Percentiles rank a stretch among this genome's conserved stretches.
Evolutionary conservation across 2,113 vertebrate species (phyloP).

Genomic region (Siniperca chuatsi): DNA sequence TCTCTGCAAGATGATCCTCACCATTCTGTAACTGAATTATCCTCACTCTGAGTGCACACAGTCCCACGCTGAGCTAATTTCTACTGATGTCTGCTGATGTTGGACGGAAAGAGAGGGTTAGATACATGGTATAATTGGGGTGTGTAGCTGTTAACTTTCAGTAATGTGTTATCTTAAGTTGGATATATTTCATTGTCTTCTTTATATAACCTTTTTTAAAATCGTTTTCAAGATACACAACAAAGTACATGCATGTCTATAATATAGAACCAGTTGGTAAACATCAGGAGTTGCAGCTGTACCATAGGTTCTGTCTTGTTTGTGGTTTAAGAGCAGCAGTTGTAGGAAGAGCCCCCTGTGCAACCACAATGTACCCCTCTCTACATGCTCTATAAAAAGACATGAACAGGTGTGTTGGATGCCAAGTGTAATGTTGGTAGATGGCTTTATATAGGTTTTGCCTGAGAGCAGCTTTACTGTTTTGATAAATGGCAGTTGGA

Average conservation of each 20-base stretch:
- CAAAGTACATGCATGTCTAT: neutral
- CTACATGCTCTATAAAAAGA: constrained; percentile 74
- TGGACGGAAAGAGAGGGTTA: neutral
- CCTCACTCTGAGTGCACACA: neutral
- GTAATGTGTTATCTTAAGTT: neutral
- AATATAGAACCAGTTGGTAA: neutral
- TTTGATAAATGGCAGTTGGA: constrained; percentile 59
- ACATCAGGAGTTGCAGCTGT: neutral
- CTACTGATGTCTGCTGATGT: constrained; percentile 24
- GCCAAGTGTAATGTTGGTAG: constrained; percentile 53
- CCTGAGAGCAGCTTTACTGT: constrained; percentile 56
- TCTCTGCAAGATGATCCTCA: constrained; percentile 6
- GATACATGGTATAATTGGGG: neutral
- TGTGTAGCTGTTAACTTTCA: neutral
- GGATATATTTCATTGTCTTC: neutral
- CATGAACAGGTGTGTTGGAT: constrained; percentile 72
- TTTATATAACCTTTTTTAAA: neutral
- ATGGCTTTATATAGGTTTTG: constrained; percentile 76
- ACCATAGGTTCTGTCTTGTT: neutral
- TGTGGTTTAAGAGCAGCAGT: constrained; percentile 34
- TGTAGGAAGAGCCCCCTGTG: constrained; percentile 19
- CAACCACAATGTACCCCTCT: constrained; percentile 7
- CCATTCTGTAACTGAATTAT: neutral
- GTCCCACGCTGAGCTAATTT: neutral
- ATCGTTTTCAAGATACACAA: no score